Evolutionary conservation across 1,140 invertebrate genomes (phyloP).

Genomic region (Cydia splendana): DNA sequence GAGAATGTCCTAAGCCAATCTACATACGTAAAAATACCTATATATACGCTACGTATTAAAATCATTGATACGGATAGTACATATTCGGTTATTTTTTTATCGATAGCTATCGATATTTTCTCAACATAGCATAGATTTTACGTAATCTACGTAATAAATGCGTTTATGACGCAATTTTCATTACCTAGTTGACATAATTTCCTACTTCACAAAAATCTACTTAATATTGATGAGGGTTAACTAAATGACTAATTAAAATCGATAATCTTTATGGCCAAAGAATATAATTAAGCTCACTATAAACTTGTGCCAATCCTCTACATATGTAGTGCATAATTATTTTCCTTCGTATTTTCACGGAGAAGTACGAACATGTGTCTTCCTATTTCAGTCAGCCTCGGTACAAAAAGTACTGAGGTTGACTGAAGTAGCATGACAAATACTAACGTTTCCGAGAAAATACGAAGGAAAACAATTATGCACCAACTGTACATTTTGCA

Average conservation of each 20-base stretch:
- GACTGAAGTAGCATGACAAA: too few relatives aligned
- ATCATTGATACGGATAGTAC: too few relatives aligned
- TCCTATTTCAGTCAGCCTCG: too few relatives aligned
- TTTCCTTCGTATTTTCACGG: too few relatives aligned
- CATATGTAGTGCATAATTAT: neutral
- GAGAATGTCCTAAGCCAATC: too few relatives aligned
- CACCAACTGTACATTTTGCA: neutral
- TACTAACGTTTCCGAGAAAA: too few relatives aligned
- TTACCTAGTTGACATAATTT: constrained; percentile 20
- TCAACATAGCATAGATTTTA: neutral
- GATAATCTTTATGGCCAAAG: neutral
- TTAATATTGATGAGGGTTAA: constrained; percentile 29
- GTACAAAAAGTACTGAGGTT: too few relatives aligned
- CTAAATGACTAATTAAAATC: neutral
- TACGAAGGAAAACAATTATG: too few relatives aligned
- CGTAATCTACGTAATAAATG: constrained; percentile 23
- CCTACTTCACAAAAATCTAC: neutral
- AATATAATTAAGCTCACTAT: neutral
- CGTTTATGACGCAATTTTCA: constrained; percentile 28
- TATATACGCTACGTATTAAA: too few relatives aligned
- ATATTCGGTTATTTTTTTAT: neutral
- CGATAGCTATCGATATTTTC: constrained; percentile 17
- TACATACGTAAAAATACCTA: too few relatives aligned
- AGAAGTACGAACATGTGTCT: too few relatives aligned
- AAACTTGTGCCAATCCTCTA: neutral